These are phyloP conservation scores for Acanthornis magna DNA, from an alignment of 2,797 vertebrate species.

Conservation along the genomic window DNA sequence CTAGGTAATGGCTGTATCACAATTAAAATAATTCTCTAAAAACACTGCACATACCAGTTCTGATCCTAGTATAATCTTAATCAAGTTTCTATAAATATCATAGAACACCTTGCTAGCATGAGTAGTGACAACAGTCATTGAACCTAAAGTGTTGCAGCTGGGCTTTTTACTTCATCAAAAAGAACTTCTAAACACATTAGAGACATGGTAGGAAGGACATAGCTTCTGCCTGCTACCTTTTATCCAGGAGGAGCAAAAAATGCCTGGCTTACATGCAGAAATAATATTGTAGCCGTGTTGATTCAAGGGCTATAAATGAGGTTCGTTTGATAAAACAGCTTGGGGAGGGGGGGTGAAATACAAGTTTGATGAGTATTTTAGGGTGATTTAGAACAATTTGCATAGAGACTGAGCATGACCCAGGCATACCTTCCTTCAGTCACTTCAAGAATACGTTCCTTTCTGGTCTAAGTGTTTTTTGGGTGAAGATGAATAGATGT, in stretches of 20 bases:
- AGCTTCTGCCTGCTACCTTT: background rate
- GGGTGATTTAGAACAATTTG: background rate
- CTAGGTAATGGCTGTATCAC: conserved; percentile 19
- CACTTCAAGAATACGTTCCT: background rate
- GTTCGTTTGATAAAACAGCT: background rate
- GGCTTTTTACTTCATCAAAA: conserved; percentile 30
- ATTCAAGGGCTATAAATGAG: background rate
- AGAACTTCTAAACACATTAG: conserved; percentile 50
- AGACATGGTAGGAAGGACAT: background rate
- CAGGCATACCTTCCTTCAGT: background rate
- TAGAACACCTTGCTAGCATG: conserved; percentile 17
- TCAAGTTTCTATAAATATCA: conserved; percentile 49
- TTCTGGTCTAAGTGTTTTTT: background rate
- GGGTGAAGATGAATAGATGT: background rate
- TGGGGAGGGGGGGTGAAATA: rapidly evolving
- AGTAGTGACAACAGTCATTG: conserved; percentile 42
- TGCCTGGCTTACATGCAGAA: background rate
- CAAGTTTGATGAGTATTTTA: background rate
- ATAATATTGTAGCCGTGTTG: background rate
- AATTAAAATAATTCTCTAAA: conserved; percentile 47
- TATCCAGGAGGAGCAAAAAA: conserved; percentile 15
- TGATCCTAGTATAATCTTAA: conserved; percentile 45
- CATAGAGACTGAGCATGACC: background rate
- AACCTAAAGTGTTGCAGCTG: conserved; percentile 30
- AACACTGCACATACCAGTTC: background rate